Evolutionary conservation across 2,888 invertebrate species (phyloP).

Genomic region (Enoplolaimus lenunculus): DNA sequence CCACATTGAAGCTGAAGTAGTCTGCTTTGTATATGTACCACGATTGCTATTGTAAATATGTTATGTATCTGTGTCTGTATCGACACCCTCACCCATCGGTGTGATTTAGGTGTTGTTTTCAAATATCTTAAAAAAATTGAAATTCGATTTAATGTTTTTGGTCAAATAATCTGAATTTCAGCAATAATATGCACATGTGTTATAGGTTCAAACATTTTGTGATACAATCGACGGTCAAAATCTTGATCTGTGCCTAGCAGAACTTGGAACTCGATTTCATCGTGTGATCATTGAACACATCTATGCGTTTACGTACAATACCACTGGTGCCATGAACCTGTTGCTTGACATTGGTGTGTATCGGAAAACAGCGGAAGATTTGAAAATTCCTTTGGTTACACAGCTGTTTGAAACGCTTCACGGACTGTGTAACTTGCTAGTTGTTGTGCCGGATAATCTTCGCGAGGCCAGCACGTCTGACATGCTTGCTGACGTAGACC

Average conservation of each 20-base stretch:
- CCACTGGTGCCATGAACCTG: conserved; percentile 89
- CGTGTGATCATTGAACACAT: conserved; percentile 84
- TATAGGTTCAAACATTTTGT: conserved; percentile 60
- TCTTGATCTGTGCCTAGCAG: conserved; percentile 65
- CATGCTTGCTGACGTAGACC: conserved; percentile 76
- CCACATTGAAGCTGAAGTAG: conserved; percentile 80
- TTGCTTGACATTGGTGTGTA: conserved; percentile 98
- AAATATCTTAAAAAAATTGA: no score
- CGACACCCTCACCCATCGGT: no score
- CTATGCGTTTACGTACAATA: conserved; percentile 81
- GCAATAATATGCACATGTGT: no score
- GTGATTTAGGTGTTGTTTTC: no score
- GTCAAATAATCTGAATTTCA: no score
- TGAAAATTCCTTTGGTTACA: conserved; percentile 53
- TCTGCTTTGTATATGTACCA: no score
- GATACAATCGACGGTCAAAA: conserved; percentile 80
- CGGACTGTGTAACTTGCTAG: conserved; percentile 80
- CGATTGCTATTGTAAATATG: no score
- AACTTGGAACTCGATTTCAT: conserved; percentile 80
- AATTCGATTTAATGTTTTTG: no score
- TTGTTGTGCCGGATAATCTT: conserved; percentile 87
- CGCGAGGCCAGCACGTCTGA: conserved; percentile 86
- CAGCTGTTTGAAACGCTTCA: conserved; percentile 87
- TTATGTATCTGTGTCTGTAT: no score
- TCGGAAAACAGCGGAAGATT: conserved; percentile 65